phyloP scores from a whole-genome alignment of 2,113 vertebrate species.

The Lutjanus erythropterus region DNA sequence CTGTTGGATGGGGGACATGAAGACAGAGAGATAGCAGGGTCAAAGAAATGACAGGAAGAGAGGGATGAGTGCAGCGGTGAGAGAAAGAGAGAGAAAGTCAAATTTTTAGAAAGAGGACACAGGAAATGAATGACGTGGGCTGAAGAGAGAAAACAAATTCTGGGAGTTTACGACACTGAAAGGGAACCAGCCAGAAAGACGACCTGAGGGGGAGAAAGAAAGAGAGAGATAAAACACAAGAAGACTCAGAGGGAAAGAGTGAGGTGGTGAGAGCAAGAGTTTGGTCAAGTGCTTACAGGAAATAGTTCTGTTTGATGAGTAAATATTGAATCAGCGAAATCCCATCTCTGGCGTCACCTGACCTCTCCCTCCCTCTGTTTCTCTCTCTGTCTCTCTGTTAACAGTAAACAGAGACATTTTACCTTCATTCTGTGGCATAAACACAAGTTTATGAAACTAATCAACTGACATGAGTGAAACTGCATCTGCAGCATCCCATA shows the following conservation, averaged over 20 bases:
- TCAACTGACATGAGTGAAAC: background rate
- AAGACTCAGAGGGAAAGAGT: background rate
- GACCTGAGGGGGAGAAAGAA: background rate
- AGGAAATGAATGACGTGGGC: constrained; percentile 10
- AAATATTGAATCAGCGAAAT: constrained; percentile 82
- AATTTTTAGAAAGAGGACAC: constrained; percentile 9
- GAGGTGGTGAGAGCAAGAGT: constrained; percentile 61
- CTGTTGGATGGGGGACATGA: constrained; percentile 16
- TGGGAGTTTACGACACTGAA: constrained; percentile 5
- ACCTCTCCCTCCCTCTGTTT: constrained; percentile 36
- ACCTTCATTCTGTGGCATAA: constrained; percentile 42
- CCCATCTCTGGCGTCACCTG: constrained; percentile 61
- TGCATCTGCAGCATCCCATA: background rate
- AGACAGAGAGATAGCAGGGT: constrained; percentile 12
- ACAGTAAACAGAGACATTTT: constrained; percentile 66
- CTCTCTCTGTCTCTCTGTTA: constrained; percentile 27
- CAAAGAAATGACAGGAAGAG: constrained; percentile 1
- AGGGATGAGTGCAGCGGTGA: constrained; percentile 4
- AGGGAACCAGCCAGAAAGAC: background rate
- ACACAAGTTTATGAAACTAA: constrained; percentile 29
- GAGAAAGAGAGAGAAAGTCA: background rate
- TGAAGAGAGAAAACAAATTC: background rate
- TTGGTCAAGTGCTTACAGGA: constrained; percentile 78
- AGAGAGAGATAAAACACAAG: constrained; percentile 11
- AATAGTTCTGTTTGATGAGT: constrained; percentile 80